Base-by-base conservation (phyloP, 2,113 vertebrate genomes). In the Formicarius rufipectus region DNA sequence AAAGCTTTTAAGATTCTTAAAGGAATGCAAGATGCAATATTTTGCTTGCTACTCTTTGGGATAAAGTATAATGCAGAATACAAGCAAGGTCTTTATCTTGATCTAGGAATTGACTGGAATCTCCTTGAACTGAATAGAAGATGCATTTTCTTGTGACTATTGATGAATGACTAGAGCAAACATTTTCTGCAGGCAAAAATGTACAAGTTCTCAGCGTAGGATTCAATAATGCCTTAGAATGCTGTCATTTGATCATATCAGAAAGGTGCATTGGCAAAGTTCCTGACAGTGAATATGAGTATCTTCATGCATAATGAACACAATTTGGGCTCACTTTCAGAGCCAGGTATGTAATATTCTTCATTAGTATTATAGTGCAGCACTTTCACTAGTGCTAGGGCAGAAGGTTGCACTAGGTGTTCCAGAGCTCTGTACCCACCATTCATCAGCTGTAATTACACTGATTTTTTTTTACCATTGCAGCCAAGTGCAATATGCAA, bases 381-480 rank as follows among this genome's bases (percentile, higher is more conserved):
- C 50, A 39, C 83, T 96, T 91, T 52, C 87, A 78, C 66, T 83
- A 62, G 44, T 93, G 79, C 80, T 94, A 93, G 76, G 69, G 75
- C 90, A 76, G 88, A 87, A 91, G 68, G 52, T 58, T 66, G 53
- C 71, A 94, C 31, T 49, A 91, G 74, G 49, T 77, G 84, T 50
- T 83, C 78, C 56, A 44, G 77, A 89, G 50, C 68, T 95, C 58
- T 76, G 76, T 7, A 92, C 71, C 39, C 75, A 90, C 60, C 67
- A 90, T 96, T 93, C 50, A 13, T 96, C 90, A 97, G 55, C 85
- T 93, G 50, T 82, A 96, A 97, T 93, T 93, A 97, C 47, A 10
- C 28, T 77, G 81, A 90, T 58, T 45, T 88, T 90, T n/a, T 93
- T 90, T 93, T 84, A 93, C 75, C 42, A 39, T 66, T 87, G 74